Evolutionary conservation across 2,888 invertebrate genomes (phyloP).

Genomic region (Temnothorax rugatulus): DNA sequence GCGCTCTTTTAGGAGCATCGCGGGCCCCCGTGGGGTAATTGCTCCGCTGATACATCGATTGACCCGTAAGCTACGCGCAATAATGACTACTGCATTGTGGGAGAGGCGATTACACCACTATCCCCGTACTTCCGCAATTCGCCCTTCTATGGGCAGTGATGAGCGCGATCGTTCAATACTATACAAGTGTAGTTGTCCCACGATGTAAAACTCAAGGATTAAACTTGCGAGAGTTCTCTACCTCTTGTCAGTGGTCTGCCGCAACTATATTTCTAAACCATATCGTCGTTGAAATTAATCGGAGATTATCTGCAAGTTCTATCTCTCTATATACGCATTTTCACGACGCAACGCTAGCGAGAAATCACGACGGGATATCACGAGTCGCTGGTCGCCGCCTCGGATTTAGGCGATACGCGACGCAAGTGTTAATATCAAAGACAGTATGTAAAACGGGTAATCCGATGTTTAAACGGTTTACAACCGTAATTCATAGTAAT

Average conservation of each 20-base stretch:
- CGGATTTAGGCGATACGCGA: conserved; percentile 68
- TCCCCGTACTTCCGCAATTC: neutral
- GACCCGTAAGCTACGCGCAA: conserved; percentile 60
- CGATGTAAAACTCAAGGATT: neutral
- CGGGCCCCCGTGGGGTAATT: conserved; percentile 68
- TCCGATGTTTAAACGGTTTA: conserved; percentile 85
- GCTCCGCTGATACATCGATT: conserved; percentile 68
- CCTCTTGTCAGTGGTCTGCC: conserved; percentile 6
- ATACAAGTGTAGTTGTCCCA: neutral
- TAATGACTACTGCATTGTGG: neutral
- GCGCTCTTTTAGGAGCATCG: conserved; percentile 40
- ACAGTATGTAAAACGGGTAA: conserved; percentile 85
- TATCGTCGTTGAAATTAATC: conserved; percentile 34
- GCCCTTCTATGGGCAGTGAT: neutral
- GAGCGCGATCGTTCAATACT: neutral
- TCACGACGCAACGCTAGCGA: conserved; percentile 7
- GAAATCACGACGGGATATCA: conserved; percentile 29
- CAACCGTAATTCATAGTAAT: conserved; percentile 85
- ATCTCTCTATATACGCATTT: neutral
- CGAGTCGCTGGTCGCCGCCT: conserved; percentile 45
- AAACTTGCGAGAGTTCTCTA: neutral
- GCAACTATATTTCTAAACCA: neutral
- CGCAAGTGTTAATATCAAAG: conserved; percentile 83
- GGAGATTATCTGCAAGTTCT: conserved; percentile 21
- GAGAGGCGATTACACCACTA: neutral